Base-by-base conservation (phyloP, 2,113 vertebrate species). In the Heterotis niloticus region DNA sequence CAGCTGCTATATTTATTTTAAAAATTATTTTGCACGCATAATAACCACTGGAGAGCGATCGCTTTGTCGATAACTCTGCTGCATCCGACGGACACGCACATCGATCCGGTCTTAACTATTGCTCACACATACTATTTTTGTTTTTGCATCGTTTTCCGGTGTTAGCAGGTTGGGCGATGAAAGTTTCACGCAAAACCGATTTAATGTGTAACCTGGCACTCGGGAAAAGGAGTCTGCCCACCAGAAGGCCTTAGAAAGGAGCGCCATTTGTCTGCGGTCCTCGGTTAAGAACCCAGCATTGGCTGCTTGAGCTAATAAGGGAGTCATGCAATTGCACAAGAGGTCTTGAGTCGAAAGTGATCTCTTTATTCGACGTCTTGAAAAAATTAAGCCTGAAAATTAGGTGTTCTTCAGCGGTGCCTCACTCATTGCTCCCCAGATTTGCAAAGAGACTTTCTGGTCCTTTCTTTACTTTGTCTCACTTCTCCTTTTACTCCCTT, bases 261-360 rank as follows among this genome's bases (percentile, higher is more conserved):
- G n/a, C 57, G 23, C 0, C 57, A 26, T 59, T 57, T 24, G 5
- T 57, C 54, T 74, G 56, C 23, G 24, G 52, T 57, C 57, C 54
- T 74, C n/a, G n/a, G 23, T 18, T 5, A 14, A 65, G 34, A 65
- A n/a, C 56, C 18, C 23, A 57, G 71, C 1, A 26, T 26, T 14
- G n/a, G 34, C 71, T 57, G 71, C 23, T 74, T 57, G 17, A 74
- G 51, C 71, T 74, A 74, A 57, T 57, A 74, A 74, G 71, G 23
- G 28, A 74, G 71, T 57, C 24, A 23, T 59, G 23, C 57, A 54
- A 74, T 74, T 74, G 71, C 71, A 59, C 54, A 17, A 28, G 54
- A 54, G n/a, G 54, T 23, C 71, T 59, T 74, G 14, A 24, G 71
- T 57, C 57, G 57, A 74, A 74, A 59, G 54, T 54, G 57, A 74